Percentiles rank a stretch among this genome's conserved stretches.
Evolutionary conservation across 2,797 vertebrate species (phyloP).

Genomic region (Mustela erminea): DNA sequence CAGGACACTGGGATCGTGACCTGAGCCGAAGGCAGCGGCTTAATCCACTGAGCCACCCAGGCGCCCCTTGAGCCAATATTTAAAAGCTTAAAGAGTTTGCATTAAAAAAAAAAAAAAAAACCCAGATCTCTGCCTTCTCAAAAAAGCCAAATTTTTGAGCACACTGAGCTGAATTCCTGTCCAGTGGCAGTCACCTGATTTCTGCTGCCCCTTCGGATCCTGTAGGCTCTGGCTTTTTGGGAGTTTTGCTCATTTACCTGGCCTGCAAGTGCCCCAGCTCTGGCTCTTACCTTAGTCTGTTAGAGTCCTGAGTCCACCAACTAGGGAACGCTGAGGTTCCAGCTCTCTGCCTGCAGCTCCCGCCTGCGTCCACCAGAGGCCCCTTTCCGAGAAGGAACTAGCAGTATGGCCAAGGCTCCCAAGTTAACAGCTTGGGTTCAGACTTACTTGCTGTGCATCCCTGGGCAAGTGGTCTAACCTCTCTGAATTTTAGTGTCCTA

Average conservation of each 20-base stretch:
- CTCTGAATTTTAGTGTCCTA: neutral
- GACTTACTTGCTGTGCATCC: neutral
- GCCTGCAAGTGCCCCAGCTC: neutral
- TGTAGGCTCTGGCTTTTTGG: neutral
- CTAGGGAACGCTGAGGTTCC: accelerated
- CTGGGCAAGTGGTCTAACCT: neutral
- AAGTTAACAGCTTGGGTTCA: neutral
- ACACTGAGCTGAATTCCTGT: neutral
- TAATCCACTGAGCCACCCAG: too few relatives aligned
- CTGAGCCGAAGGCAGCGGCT: too few relatives aligned
- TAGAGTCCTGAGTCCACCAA: neutral
- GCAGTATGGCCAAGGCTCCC: neutral
- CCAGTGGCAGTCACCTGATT: neutral
- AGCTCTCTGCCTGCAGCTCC: neutral
- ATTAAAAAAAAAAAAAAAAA: neutral
- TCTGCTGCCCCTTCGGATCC: neutral
- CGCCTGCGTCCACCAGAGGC: neutral
- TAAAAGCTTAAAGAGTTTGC: neutral
- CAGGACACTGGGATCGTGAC: too few relatives aligned
- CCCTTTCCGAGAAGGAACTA: neutral
- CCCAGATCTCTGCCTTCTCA: neutral
- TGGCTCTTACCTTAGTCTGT: neutral
- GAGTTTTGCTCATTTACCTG: neutral
- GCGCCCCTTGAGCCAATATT: neutral
- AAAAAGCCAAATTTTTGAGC: neutral